Evolutionary conservation across 2,113 vertebrate genomes (phyloP), one percentile per base, ranked within the genome.

Genomic region (Nothobranchius furzeri): DNA sequence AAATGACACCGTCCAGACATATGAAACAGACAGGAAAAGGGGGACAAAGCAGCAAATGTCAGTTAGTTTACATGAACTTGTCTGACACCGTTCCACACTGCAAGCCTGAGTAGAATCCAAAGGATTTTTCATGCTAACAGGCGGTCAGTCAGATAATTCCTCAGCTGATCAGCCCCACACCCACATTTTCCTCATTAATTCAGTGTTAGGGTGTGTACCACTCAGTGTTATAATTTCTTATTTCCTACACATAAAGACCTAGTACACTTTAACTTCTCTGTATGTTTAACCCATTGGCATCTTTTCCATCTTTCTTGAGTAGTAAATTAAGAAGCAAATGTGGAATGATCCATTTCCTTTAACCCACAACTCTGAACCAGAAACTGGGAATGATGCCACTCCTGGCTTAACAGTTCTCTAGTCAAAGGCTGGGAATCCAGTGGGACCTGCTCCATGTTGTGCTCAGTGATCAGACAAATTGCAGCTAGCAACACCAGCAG

Each of bases 131-230:
- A n/a, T 9, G 6, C 55, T 37, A 46, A 77, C 64, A 70, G 76
- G 54, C 61, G 53, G 68, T 61, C 58, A 82, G 51, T 73, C 45
- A 68, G 59, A 82, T 71, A 68, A 76, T 68, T 79, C 70, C 45
- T n/a, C 51, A 56, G 59, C n/a, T 79, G 65, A 78, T 84, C 60
- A 69, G 69, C 64, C 63, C 79, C 51, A 25, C 42, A 60, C 64
- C 52, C 57, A 48, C 52, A 65, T 25, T 72, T 73, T 59, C 17
- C 47, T 64, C 58, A 69, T 76, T 70, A 76, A 72, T 72, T 65
- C 58, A 24, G 49, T 72, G 61, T n/a, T 63, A 51, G 69, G 46
- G 20, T 64, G 73, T 63, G 68, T 24, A 45, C 51, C n/a, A 36
- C 71, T 72, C 68, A 65, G 49, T 1, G 49, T 64, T 83, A 82